phyloP scores from a whole-genome alignment of 2,797 vertebrate genomes.

The Labroides dimidiatus region DNA sequence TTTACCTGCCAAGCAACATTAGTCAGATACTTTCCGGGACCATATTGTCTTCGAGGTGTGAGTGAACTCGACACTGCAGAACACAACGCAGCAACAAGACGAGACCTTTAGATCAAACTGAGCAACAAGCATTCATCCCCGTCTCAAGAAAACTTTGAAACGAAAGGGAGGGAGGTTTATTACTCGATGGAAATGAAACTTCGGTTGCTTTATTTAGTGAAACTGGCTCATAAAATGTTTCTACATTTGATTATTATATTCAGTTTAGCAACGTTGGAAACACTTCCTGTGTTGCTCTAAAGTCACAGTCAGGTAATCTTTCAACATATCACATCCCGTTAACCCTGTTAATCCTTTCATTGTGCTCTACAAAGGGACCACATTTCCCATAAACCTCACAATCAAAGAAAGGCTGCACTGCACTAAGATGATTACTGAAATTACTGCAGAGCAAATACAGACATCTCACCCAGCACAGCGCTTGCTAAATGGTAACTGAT shows the following conservation, averaged over 20 bases:
- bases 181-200: background rate
- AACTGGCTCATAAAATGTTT: background rate
- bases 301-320: constrained; percentile 8
- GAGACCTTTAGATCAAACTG: no score
- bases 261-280: background rate
- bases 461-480: background rate
- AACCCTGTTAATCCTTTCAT: background rate
- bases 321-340: background rate
- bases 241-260: background rate
- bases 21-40: constrained; percentile 5
- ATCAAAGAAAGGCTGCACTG: background rate
- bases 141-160: background rate
- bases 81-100: no score
- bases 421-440: background rate
- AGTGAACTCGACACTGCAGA: no score
- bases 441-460: background rate
- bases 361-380: background rate
- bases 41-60: constrained; percentile 9
- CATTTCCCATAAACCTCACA: background rate
- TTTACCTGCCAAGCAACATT: background rate
- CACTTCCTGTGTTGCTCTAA: background rate
- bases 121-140: background rate
- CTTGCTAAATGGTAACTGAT: background rate
- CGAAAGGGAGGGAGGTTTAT: background rate
- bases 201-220: background rate